Percentiles rank a stretch among this genome's conserved stretches.
phyloP scores from a whole-genome alignment of 2,113 vertebrate species.

The Neodon shergylaensis region DNA sequence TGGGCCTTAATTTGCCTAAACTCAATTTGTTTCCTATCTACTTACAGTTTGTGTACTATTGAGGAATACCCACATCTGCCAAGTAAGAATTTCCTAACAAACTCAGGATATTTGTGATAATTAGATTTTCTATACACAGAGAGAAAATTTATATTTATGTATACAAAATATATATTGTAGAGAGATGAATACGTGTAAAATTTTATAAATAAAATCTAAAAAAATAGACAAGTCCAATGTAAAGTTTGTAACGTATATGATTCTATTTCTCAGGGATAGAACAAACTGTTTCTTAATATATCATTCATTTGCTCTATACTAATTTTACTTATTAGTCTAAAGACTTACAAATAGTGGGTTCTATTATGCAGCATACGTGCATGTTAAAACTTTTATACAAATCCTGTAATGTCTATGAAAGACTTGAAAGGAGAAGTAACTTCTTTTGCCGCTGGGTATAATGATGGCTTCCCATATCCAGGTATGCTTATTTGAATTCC shows the following conservation, averaged over 20 bases:
- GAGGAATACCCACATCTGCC: not conserved
- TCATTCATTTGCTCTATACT: not conserved
- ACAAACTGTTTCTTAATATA: not conserved
- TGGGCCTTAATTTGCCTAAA: not conserved
- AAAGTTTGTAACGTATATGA: constrained; percentile 33
- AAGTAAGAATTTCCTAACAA: not conserved
- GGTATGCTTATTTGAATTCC: not conserved
- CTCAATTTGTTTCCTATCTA: not conserved
- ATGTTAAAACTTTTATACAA: not conserved
- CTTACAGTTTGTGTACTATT: not conserved
- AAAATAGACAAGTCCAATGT: not conserved
- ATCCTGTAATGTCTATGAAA: not conserved
- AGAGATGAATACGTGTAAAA: not conserved
- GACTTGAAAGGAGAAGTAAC: not conserved
- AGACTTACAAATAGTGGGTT: not conserved
- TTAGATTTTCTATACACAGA: not conserved
- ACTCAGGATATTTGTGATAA: not conserved
- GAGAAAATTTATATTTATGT: not conserved
- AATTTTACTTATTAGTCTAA: constrained; percentile 11
- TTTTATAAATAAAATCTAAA: not conserved
- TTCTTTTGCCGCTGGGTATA: not conserved
- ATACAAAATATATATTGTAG: not conserved
- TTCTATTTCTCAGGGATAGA: not conserved
- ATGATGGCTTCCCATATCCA: not conserved
- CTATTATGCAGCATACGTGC: not conserved